Conservation (phyloP, 1,140 invertebrate species). For the Eurosta solidaginis region DNA sequence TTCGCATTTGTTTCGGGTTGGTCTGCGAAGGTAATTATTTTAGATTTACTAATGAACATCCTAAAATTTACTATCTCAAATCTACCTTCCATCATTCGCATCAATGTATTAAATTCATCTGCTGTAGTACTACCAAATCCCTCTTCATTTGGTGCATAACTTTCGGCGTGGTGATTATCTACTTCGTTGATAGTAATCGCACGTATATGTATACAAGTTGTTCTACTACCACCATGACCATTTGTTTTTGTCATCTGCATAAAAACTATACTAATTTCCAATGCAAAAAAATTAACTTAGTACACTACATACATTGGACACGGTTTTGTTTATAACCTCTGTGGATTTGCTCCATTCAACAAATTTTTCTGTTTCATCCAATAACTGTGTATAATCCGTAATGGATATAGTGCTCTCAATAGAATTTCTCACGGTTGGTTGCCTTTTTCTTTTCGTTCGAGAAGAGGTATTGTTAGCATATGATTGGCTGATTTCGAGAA, state of each 20-base stretch:
- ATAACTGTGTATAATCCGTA: conserved; percentile 14
- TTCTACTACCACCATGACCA: not conserved
- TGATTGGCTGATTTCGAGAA: not conserved
- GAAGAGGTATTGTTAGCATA: not conserved
- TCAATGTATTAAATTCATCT: conserved; percentile 10
- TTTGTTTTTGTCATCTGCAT: not conserved
- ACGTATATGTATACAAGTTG: conserved; percentile 23
- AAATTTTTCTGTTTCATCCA: conserved; percentile 28
- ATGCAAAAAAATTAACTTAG: not conserved
- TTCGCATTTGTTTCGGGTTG: not conserved
- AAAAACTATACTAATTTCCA: not conserved
- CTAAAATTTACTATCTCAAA: not conserved
- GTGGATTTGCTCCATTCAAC: not conserved
- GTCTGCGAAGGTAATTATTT: not conserved
- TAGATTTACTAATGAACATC: not conserved
- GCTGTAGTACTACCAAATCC: conserved; percentile 27
- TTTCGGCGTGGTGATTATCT: not conserved
- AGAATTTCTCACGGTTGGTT: not conserved
- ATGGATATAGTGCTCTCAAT: not conserved
- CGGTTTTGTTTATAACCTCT: not conserved
- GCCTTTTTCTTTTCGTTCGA: not conserved
- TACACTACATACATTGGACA: not conserved
- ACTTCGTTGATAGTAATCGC: conserved; percentile 31
- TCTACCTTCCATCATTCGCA: conserved; percentile 6
- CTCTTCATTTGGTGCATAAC: not conserved